Evolutionary conservation across 2,797 vertebrate genomes (phyloP).

Genomic region (Momotus momota): DNA sequence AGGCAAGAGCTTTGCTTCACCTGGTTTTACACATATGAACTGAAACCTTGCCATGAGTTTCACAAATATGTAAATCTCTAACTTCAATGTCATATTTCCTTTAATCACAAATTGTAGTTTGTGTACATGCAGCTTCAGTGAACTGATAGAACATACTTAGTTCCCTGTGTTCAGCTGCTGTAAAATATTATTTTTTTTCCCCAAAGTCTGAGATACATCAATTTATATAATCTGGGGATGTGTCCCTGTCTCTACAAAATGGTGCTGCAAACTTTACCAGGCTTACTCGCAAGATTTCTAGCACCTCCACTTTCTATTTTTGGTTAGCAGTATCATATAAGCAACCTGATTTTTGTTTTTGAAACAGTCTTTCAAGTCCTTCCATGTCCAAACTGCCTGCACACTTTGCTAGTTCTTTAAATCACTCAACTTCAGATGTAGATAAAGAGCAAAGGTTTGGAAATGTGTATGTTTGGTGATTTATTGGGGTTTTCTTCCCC

Average conservation of each 20-base stretch:
- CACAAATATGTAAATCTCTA: not conserved
- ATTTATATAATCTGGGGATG: constrained; percentile 10
- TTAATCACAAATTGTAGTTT: not conserved
- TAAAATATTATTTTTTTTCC: not conserved
- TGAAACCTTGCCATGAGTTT: not conserved
- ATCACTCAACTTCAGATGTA: not conserved
- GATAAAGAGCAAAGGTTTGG: not conserved
- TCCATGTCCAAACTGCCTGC: not conserved
- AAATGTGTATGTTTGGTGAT: not conserved
- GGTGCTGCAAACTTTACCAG: constrained; percentile 44
- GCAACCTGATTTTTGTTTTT: constrained; percentile 41
- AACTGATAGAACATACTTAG: not conserved
- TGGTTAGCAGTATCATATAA: not conserved
- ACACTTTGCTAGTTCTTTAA: not conserved
- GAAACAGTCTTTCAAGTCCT: not conserved
- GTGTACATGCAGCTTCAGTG: not conserved
- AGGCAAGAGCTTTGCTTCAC: not conserved
- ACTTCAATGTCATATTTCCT: not conserved
- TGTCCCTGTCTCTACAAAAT: not conserved
- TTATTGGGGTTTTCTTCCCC: not conserved
- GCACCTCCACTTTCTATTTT: constrained; percentile 47
- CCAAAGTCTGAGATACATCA: not conserved
- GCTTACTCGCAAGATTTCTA: constrained; percentile 32
- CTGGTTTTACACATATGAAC: not conserved
- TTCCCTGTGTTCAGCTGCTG: not conserved